Evolutionary conservation across 2,888 invertebrate genomes (phyloP), one percentile per base, ranked within the genome.

Genomic region (Megalurothrips usitatus): DNA sequence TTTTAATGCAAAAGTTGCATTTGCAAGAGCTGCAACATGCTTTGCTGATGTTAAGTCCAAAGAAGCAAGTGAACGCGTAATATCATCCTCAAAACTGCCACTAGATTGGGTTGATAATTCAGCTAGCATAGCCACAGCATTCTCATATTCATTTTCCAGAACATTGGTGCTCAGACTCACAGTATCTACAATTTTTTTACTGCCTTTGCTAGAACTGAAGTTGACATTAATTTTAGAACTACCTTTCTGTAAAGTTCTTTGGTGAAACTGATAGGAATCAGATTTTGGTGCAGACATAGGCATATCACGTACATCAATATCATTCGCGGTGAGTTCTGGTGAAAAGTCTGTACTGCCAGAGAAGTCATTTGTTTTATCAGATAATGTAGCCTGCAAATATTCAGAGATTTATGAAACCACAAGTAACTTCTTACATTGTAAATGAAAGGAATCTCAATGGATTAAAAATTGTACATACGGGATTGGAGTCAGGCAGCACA

Each of bases 51-150:
- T 68, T 11, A 68, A 23, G 23, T 68, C 68, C n/a, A 68, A 11
- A 23, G 68, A 23, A n/a, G 68, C 23, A 4, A 68, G 68, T 23
- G 23, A 68, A 11, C 3, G 23, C 0, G 68, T n/a, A 68, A 68
- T 23, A 68, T 68, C 68, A 23, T 68, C 68, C 11, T 23, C 23
- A 23, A 68, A 68, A 23, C 11, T 23, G n/a, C 68, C 23, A 23
- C 23, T 23, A 23, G 9, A 23, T 23, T 19, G 19, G 19, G 68
- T 23, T 23, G 68, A 68, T 23, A 68, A 23, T 68, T 68, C 68
- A 11, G 68, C 19, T 23, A 68, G 68, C 68, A 68, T 68, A 68
- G 68, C 68, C 26, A 68, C 68, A 68, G 68, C 68, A 68, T 68
- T 23, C 23, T 68, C 68, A 23, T 68, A 68, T 68, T 68, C 68